Evolutionary conservation across 2,797 vertebrate species (phyloP).

Genomic region (Sitta carolinensis): DNA sequence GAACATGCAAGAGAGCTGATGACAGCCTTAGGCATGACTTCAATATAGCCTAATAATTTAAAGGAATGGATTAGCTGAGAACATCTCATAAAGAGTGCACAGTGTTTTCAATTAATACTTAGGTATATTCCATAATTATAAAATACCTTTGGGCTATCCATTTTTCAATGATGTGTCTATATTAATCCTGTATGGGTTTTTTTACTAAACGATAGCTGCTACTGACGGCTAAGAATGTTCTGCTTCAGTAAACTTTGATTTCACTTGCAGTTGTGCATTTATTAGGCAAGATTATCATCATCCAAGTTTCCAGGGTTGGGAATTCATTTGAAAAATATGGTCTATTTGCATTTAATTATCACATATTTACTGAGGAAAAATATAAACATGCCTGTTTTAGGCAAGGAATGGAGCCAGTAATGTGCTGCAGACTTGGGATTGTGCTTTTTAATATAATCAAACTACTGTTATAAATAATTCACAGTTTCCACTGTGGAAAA

Average conservation of each 20-base stretch:
- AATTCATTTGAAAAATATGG: slow-evolving; percentile 68
- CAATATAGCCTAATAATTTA: slow-evolving; percentile 51
- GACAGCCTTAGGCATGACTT: slow-evolving; percentile 53
- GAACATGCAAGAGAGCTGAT: slow-evolving; percentile 6
- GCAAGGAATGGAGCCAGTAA: slow-evolving; percentile 67
- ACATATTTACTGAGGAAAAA: slow-evolving; percentile 65
- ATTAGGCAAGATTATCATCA: slow-evolving; percentile 64
- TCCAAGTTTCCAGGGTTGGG: slow-evolving; percentile 56
- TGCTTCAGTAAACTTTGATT: slow-evolving; percentile 51
- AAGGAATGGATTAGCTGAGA: slow-evolving; percentile 38
- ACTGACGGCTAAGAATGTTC: slow-evolving; percentile 47
- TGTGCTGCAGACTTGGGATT: slow-evolving; percentile 52
- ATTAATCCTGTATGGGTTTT: not conserved
- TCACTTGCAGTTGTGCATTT: slow-evolving; percentile 60
- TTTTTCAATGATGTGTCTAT: slow-evolving; percentile 37
- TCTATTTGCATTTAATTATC: slow-evolving; percentile 68
- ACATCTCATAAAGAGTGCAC: slow-evolving; percentile 23
- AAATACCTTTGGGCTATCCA: slow-evolving; percentile 25
- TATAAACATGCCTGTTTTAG: slow-evolving; percentile 63
- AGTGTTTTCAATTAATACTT: slow-evolving; percentile 38
- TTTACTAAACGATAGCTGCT: slow-evolving; percentile 33
- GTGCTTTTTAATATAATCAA: slow-evolving; percentile 69
- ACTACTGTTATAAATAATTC: slow-evolving; percentile 62
- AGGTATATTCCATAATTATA: slow-evolving; percentile 21
- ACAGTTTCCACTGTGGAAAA: slow-evolving; percentile 41